Evolutionary conservation across 2,113 vertebrate genomes (phyloP), one percentile per base, ranked within the genome.

Genomic region (Brienomyrus longianalis): DNA sequence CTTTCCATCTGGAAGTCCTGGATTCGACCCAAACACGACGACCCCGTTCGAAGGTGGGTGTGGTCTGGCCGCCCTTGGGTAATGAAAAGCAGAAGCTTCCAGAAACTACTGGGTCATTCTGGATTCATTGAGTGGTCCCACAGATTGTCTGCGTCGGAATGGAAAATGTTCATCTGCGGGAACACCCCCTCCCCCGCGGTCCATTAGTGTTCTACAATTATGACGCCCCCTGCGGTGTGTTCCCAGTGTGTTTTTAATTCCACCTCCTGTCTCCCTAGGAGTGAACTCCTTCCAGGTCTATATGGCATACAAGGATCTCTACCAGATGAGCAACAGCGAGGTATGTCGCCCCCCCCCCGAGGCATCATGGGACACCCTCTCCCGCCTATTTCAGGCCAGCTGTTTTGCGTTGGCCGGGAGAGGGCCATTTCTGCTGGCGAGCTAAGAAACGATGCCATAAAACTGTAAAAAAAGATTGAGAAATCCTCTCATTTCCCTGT

Each of bases 221-320:
- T 87, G 35, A 80, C 31, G 15, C 89, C n/a, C 39, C 48, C 19
- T 15, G 35, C 15, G 48, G 10, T 56, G 5, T 31, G 5, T n/a
- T 87, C 23, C 66, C 86, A 27, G 9, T 13, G 45, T 74, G 23
- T 74, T 87, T 87, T 35, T 35, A 31, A 87, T 87, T 85, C 50
- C 83, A 83, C 4, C 54, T 7, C 54, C 83, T 70, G 11, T 85
- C 91, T 92, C 92, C 90, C 10, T 94, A 99, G 98, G 98, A 5
- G 92, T 99, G 90, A 99, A 99, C 93, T 98, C 98, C 4, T 99
- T 99, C 96, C 98, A 99, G 95, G 98, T 99, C 93, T 98, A 99
- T 94, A 98, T 99, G 98, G 98, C 98, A 83, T 99, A 98, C 93
- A 99, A 99, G 95, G 98, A 99, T 95, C 95, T 97, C 92, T 99